Percentiles rank a stretch among this genome's conserved stretches.
Conservation (phyloP, 2,113 vertebrate species). For the Atlantisia rogersi region DNA sequence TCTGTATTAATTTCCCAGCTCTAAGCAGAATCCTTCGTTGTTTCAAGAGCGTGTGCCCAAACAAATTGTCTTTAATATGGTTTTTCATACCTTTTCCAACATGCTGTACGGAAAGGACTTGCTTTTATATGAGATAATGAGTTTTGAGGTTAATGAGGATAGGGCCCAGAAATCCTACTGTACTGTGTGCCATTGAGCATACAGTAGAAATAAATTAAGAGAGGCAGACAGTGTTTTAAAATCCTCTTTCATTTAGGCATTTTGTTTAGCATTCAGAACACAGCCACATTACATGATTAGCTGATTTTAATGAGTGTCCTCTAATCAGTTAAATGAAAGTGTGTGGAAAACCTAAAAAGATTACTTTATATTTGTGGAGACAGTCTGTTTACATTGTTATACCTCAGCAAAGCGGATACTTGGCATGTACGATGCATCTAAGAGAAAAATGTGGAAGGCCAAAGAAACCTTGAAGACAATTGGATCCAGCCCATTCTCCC, state of each 20-base stretch:
- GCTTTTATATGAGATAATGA: slow-evolving; percentile 1
- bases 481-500: slow-evolving; percentile 36
- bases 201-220: slow-evolving; percentile 45
- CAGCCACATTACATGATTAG: slow-evolving; percentile 49
- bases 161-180: slow-evolving; percentile 9
- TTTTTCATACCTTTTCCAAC: neutral
- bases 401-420: slow-evolving; percentile 19
- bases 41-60: neutral
- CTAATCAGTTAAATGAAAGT: slow-evolving; percentile 42
- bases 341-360: slow-evolving; percentile 21
- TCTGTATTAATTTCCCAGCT: neutral
- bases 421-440: slow-evolving; percentile 1
- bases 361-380: slow-evolving; percentile 8
- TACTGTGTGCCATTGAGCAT: neutral
- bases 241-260: slow-evolving; percentile 45
- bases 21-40: neutral
- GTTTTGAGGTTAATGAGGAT: slow-evolving; percentile 39
- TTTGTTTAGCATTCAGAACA: slow-evolving; percentile 64
- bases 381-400: slow-evolving; percentile 34
- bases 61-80: neutral
- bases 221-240: slow-evolving; percentile 46
- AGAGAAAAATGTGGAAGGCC: slow-evolving; percentile 22
- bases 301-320: slow-evolving; percentile 60
- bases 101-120: neutral
- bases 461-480: slow-evolving; percentile 40